Conservation (phyloP, 2,888 invertebrate genomes). For the Tiliacea aurago region DNA sequence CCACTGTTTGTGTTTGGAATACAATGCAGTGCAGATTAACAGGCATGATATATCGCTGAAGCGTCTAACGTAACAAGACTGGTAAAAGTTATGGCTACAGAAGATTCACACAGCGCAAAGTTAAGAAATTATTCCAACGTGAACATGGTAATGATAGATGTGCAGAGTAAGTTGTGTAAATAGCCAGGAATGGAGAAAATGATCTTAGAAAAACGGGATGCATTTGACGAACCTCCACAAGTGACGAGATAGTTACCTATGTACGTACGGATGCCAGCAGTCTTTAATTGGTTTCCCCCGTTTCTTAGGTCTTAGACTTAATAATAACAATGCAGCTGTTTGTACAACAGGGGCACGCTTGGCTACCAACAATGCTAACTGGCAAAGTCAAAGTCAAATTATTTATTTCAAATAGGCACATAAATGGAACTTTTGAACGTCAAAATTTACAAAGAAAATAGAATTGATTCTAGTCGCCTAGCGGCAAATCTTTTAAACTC, state of each 20-base stretch:
- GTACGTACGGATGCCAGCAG: neutral
- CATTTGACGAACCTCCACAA: neutral
- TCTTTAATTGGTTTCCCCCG: neutral
- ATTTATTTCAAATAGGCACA: no score
- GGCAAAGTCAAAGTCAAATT: no score
- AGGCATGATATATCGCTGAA: slow-evolving; percentile 71
- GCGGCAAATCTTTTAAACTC: no score
- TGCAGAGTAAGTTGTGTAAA: slow-evolving; percentile 9
- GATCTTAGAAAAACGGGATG: neutral
- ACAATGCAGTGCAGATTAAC: slow-evolving; percentile 71
- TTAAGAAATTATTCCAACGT: slow-evolving; percentile 56
- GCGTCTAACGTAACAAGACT: slow-evolving; percentile 60
- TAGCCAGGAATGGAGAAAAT: slow-evolving; percentile 17
- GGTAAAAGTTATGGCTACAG: slow-evolving; percentile 59
- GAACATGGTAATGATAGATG: slow-evolving; percentile 58
- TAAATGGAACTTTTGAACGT: no score
- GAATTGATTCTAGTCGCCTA: no score
- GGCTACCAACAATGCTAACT: neutral
- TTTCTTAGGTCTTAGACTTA: neutral
- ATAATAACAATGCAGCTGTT: neutral
- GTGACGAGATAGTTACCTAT: neutral
- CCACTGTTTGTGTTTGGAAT: slow-evolving; percentile 72
- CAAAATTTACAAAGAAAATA: no score
- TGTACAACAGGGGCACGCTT: neutral
- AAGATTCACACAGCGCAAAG: slow-evolving; percentile 39